Evolutionary conservation across 2,113 vertebrate genomes (phyloP).

Genomic region (Xenus cinereus): DNA sequence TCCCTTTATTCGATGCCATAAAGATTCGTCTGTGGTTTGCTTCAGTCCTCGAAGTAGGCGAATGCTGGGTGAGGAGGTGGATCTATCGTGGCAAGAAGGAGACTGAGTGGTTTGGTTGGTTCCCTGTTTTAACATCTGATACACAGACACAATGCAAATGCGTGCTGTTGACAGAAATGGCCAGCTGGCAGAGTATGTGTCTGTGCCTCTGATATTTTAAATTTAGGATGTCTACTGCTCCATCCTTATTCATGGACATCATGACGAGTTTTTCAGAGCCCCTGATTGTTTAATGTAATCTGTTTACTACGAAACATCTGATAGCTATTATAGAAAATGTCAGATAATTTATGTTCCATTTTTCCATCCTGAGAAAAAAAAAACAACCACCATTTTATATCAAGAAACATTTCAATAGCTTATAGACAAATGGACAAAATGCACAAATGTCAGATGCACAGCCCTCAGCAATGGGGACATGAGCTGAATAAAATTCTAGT

Average conservation of each 20-base stretch:
- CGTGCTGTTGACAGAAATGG: neutral
- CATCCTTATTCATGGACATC: neutral
- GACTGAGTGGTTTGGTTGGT: neutral
- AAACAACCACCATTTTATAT: neutral
- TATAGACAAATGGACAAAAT: conserved; percentile 9
- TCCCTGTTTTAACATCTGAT: neutral
- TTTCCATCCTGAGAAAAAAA: neutral
- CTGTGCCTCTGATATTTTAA: conserved; percentile 7
- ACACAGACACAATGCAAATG: neutral
- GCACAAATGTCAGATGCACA: conserved; percentile 27
- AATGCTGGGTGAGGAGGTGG: neutral
- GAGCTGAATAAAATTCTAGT: conserved; percentile 24
- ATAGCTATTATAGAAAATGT: conserved; percentile 32
- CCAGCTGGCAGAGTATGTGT: conserved; percentile 16
- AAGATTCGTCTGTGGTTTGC: neutral
- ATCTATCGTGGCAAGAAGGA: rapidly evolving
- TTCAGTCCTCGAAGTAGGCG: neutral
- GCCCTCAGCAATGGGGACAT: neutral
- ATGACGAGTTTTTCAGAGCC: neutral
- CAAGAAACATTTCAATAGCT: neutral
- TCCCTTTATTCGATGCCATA: neutral
- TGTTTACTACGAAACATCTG: conserved; percentile 14
- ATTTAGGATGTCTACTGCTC: neutral
- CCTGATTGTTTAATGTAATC: conserved; percentile 4
- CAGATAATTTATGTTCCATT: conserved; percentile 30